A percentile compares a stretch with the other conserved stretches of the same genome.
phyloP scores from a whole-genome alignment of 2,797 vertebrate genomes.

The Enteromius trimaculatus region DNA sequence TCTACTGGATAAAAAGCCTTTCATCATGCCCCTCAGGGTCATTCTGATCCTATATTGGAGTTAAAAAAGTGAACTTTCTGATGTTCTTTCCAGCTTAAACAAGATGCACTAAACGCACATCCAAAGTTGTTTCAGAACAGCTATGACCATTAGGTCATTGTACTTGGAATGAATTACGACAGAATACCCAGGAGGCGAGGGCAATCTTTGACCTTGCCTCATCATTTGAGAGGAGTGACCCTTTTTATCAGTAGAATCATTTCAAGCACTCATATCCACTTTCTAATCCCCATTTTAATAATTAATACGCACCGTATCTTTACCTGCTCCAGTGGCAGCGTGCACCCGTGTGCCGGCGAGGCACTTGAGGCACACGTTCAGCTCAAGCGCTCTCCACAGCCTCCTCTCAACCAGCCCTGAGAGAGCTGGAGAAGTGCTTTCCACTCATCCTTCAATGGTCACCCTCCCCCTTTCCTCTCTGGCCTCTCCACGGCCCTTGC shows the following conservation, averaged over 20 bases:
- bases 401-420: conserved; percentile 60
- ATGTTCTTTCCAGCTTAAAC: conserved; percentile 57
- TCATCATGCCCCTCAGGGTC: conserved; percentile 67
- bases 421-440: conserved; percentile 66
- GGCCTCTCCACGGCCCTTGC: conserved; percentile 68
- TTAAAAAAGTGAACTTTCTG: conserved; percentile 67
- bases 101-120: not conserved
- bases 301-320: conserved; percentile 50
- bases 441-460: conserved; percentile 65
- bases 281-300: conserved; percentile 55
- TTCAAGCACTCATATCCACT: conserved; percentile 51
- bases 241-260: conserved; percentile 47
- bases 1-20: conserved; percentile 62
- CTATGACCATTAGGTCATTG: conserved; percentile 12
- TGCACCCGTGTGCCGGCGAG: conserved; percentile 53
- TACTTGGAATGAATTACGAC: not conserved
- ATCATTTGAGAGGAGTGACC: conserved; percentile 39
- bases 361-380: conserved; percentile 70
- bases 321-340: conserved; percentile 56
- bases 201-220: conserved; percentile 45
- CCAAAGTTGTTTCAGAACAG: conserved; percentile 34
- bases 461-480: conserved; percentile 54
- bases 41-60: conserved; percentile 63
- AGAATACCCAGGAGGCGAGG: not conserved
- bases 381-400: conserved; percentile 73